Base-by-base conservation (phyloP, 2,888 invertebrate species). In the Drosophila antonietae region DNA sequence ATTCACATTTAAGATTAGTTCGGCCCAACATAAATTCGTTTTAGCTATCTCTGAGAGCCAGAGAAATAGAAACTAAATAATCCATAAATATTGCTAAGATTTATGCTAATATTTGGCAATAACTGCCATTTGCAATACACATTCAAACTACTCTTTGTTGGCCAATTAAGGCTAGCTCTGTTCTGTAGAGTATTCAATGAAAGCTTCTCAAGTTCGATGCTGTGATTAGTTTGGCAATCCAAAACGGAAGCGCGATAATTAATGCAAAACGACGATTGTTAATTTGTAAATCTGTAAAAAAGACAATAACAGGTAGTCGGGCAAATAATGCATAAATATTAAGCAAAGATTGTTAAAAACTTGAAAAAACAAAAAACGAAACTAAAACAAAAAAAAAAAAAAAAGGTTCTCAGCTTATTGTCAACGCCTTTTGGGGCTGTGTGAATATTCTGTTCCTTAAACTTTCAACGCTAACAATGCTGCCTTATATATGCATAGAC, bases 231-330 rank as follows among this genome's bases (percentile, higher is more conserved):
- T 87, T 80, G 64, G 67, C 68, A 68, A 51, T 43, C 66, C 31
- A 59, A 68, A 78, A 78, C 87, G 87, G 87, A 87, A 87, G 87
- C 66, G 73, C 63, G 73, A 86, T 87, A 87, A 90, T 87, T 89
- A 87, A 87, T 87, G 86, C 88, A 83, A 89, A 89, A 74, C 77
- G 73, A 68, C 68, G 81, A 78, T 81, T 78, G 77, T 83, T 82
- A 85, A 89, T 88, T 89, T 88, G 83, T 85, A 80, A 88, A 89
- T 86, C 73, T 88, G 83, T 84, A 80, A 84, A 60, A 41, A 67
- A 47, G n/a, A 59, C 53, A 73, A 67, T 58, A 68, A 68, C 63
- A 72, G 57, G 56, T 67, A 53, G 58, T 47, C 65, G 60, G 62
- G 49, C 70, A 78, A 73, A 78, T 81, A 81, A 70, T 80, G 85